phyloP scores from a whole-genome alignment of 30 jellyfish, hydroid and myxozoan species.

The Cassiopea andromeda region DNA sequence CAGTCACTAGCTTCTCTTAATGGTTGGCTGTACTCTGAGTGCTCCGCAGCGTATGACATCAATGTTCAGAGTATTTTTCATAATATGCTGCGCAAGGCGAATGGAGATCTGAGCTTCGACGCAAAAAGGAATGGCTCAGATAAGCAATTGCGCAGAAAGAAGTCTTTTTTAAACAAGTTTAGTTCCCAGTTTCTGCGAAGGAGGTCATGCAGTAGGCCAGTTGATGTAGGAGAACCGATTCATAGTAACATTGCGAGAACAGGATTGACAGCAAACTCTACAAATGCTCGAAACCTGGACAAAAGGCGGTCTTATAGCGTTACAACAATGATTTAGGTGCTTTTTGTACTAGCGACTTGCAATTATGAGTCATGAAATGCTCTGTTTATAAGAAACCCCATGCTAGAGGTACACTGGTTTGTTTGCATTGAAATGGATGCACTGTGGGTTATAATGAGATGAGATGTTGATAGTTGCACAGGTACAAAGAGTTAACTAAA shows the following conservation, averaged over 20 bases:
- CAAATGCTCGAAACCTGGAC: slow-evolving; percentile 3
- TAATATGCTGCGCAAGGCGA: slow-evolving; percentile 29
- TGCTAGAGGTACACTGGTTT: no score
- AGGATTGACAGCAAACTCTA: background rate
- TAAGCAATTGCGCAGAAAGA: slow-evolving; percentile 24
- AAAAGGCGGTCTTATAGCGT: slow-evolving; percentile 55
- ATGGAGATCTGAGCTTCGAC: slow-evolving; percentile 18
- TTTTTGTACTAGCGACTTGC: no score
- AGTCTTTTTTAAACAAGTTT: slow-evolving; percentile 41
- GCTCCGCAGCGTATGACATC: slow-evolving; percentile 68
- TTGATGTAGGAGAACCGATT: slow-evolving; percentile 12
- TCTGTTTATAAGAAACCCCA: no score
- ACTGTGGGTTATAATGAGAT: no score
- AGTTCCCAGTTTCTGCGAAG: slow-evolving; percentile 49
- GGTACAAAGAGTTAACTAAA: no score
- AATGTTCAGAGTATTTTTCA: slow-evolving; percentile 64
- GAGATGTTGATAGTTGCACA: no score
- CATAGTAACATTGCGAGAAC: background rate
- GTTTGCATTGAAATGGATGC: no score
- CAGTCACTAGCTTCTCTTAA: slow-evolving; percentile 46
- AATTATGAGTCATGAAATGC: no score
- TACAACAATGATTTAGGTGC: slow-evolving; percentile 40
- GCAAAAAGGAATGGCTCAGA: slow-evolving; percentile 10
- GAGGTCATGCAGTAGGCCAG: slow-evolving; percentile 41
- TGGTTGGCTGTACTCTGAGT: slow-evolving; percentile 73